Evolutionary conservation across 2,113 vertebrate species (phyloP).

Genomic region (Hucho hucho): DNA sequence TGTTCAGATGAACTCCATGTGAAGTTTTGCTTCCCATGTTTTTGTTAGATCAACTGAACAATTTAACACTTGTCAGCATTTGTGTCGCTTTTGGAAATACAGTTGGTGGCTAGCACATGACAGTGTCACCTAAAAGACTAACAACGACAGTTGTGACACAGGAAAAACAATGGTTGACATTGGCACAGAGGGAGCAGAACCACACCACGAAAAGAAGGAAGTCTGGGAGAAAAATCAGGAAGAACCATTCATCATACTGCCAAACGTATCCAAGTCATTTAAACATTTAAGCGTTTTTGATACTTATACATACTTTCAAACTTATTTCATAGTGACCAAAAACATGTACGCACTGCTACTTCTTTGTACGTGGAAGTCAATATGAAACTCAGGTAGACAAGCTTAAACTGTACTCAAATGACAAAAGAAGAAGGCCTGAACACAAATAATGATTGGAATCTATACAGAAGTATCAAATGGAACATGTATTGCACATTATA

Average conservation of each 20-base stretch:
- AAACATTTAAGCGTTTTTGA: background rate
- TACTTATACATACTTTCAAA: no score
- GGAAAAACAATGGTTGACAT: constrained; percentile 1
- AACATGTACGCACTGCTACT: background rate
- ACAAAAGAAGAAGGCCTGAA: no score
- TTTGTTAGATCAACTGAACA: background rate
- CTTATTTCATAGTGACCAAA: background rate
- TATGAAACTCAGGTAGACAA: background rate
- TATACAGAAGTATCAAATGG: background rate
- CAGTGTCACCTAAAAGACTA: background rate
- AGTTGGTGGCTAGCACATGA: background rate
- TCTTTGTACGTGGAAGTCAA: background rate
- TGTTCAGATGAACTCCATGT: background rate
- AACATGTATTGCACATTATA: background rate
- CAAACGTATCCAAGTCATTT: background rate
- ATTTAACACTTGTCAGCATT: background rate
- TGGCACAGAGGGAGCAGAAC: background rate
- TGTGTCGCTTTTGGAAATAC: background rate
- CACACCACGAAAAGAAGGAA: background rate
- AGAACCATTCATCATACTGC: background rate
- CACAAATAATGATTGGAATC: no score
- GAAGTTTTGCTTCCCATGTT: background rate
- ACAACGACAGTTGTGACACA: background rate
- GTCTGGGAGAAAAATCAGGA: constrained; percentile 1
- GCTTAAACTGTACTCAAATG: background rate